Evolutionary conservation across 2,797 vertebrate species (phyloP), one percentile per base, ranked within the genome.

Genomic region (Pristis pectinata): DNA sequence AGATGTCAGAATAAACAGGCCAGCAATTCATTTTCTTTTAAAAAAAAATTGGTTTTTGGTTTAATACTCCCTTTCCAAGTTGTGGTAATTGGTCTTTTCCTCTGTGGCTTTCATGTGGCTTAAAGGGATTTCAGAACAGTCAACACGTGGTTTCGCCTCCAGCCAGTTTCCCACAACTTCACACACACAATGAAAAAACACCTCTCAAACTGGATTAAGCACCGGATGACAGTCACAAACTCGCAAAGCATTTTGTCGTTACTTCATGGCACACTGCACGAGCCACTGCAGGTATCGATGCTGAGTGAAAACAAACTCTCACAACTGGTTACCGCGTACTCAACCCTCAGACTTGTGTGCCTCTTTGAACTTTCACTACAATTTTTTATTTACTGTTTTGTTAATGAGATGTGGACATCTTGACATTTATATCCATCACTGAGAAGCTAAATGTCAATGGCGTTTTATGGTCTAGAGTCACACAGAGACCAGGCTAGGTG

Each of bases 31-130:
- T 44, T 49, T 82, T 24, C 56, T 87, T 72, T 72, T 0, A 67
- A 67, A 67, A 24, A 24, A 85, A 87, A 87, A 34, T 19, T 22
- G 59, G 5, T 91, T 64, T 91, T 64, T 17, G 61, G 19, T 67
- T 64, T 67, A 64, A 67, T 61, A 91, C 59, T 41, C n/a, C 41
- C n/a, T 87, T 91, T 37, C 87, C 87, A 91, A 91, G 85, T 89
- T 17, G n/a, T 37, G 59, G n/a, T 91, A 91, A 91, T 91, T 37
- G 61, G 37, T 27, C 19, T 64, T 91, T 91, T 91, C 61, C 61
- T 91, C 64, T 10, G 61, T 22, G 87, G 87, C 87, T 91, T 91
- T 91, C 61, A 41, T 3, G 59, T 61, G n/a, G 87, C 59, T 91
- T 91, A 91, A 41, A 91, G 19, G 64, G 59, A 64, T 67, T 91